A percentile compares a stretch with the other conserved stretches of the same genome.
Conservation (phyloP, 1,140 invertebrate genomes). For the Phortica variegata region DNA sequence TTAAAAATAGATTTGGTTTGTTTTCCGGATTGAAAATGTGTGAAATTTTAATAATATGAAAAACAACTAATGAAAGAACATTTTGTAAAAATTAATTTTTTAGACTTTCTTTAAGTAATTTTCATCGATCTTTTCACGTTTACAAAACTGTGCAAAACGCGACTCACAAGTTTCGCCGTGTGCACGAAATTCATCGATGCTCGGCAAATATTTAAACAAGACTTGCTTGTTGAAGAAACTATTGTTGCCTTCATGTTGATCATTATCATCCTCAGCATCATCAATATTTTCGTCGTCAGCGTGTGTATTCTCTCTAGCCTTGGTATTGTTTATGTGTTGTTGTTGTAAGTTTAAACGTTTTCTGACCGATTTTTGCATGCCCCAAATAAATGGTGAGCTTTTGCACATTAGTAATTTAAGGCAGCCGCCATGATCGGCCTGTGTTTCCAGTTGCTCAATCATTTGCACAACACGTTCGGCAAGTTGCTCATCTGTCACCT, state of each 20-base stretch:
- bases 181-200: slow-evolving; percentile 63
- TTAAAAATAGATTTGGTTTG: no score
- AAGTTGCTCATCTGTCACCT: slow-evolving; percentile 64
- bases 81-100: no score
- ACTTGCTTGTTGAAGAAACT: slow-evolving; percentile 47
- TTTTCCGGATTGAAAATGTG: no score
- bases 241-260: slow-evolving; percentile 41
- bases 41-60: no score
- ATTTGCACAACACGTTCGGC: slow-evolving; percentile 61
- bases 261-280: slow-evolving; percentile 20
- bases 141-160: slow-evolving; percentile 60
- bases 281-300: slow-evolving; percentile 23
- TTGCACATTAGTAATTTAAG: slow-evolving; percentile 76
- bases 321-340: no score
- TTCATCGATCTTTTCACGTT: slow-evolving; percentile 11
- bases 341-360: slow-evolving; percentile 42
- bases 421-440: slow-evolving; percentile 62
- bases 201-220: slow-evolving; percentile 67
- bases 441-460: slow-evolving; percentile 62
- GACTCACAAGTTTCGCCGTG: slow-evolving; percentile 68
- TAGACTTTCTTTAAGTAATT: no score
- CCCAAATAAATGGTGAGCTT: slow-evolving; percentile 70
- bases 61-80: no score
- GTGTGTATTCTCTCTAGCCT: neutral
- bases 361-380: slow-evolving; percentile 69